Conservation (phyloP, 2,888 invertebrate genomes). For the Brachypterus glaber region DNA sequence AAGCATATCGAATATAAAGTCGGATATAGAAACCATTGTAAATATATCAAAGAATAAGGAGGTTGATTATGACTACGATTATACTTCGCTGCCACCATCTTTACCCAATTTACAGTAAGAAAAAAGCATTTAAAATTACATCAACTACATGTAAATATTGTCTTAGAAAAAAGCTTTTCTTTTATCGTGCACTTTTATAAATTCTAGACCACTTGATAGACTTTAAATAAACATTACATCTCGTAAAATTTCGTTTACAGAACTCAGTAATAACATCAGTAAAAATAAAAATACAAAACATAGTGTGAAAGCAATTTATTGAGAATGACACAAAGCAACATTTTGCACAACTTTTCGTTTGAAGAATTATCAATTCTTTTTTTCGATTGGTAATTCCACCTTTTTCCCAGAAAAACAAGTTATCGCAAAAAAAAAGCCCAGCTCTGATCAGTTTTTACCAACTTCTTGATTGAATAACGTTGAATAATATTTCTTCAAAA, state of each 20-base stretch:
- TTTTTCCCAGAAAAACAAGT: too few species aligned
- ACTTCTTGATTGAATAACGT: constrained; percentile 4
- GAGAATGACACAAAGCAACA: too few species aligned
- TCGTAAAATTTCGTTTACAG: too few species aligned
- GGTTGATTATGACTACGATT: constrained; percentile 60
- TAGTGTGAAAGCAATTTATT: too few species aligned
- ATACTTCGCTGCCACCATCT: constrained; percentile 71
- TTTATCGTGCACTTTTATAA: background rate
- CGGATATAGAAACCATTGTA: constrained; percentile 42
- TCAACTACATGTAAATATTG: constrained; percentile 1
- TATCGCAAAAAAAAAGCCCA: too few species aligned
- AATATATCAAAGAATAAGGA: constrained; percentile 48
- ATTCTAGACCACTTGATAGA: constrained; percentile 1
- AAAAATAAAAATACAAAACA: too few species aligned
- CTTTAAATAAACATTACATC: too few species aligned
- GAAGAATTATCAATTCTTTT: too few species aligned
- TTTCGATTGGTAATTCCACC: too few species aligned
- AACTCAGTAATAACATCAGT: too few species aligned
- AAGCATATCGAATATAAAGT: constrained; percentile 35
- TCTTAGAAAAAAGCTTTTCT: background rate
- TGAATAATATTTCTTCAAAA: constrained; percentile 3
- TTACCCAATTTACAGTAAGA: constrained; percentile 67
- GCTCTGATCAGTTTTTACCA: too few species aligned
- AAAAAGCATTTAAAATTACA: background rate
- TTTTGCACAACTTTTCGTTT: too few species aligned